phyloP scores from a whole-genome alignment of 2,888 invertebrate species.

The Lymantria dispar region DNA sequence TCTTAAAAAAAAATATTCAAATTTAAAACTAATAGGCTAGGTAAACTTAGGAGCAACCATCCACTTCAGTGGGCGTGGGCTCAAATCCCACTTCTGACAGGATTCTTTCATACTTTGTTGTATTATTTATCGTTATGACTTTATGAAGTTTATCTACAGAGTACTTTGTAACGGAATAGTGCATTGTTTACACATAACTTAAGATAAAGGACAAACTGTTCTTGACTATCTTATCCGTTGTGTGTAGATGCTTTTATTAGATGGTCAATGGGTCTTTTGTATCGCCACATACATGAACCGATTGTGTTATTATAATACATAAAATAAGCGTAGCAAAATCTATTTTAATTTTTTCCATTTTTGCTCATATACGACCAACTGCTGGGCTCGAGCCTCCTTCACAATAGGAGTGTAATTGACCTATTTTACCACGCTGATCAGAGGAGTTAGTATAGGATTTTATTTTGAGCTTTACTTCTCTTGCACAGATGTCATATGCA shows the following conservation, averaged over 20 bases:
- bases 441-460: too few species aligned
- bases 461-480: too few species aligned
- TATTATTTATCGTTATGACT: background rate
- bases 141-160: background rate
- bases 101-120: slow-evolving; percentile 16
- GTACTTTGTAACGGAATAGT: background rate
- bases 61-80: slow-evolving; percentile 58
- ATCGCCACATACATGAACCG: background rate
- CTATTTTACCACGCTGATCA: too few species aligned
- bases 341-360: too few species aligned
- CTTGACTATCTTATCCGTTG: slow-evolving; percentile 26
- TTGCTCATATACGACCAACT: too few species aligned
- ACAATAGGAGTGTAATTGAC: too few species aligned
- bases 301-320: too few species aligned
- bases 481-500: too few species aligned
- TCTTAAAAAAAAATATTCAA: too few species aligned
- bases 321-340: too few species aligned
- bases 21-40: too few species aligned
- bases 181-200: background rate
- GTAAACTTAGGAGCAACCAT: slow-evolving; percentile 58
- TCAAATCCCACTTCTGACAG: slow-evolving; percentile 57
- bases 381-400: too few species aligned
- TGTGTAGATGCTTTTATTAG: slow-evolving; percentile 17
- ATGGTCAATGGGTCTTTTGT: slow-evolving; percentile 19
- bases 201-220: background rate